Percentiles rank a stretch among this genome's conserved stretches.
phyloP scores from a whole-genome alignment of 2,797 vertebrate species.

The Phalloptychus januarius region DNA sequence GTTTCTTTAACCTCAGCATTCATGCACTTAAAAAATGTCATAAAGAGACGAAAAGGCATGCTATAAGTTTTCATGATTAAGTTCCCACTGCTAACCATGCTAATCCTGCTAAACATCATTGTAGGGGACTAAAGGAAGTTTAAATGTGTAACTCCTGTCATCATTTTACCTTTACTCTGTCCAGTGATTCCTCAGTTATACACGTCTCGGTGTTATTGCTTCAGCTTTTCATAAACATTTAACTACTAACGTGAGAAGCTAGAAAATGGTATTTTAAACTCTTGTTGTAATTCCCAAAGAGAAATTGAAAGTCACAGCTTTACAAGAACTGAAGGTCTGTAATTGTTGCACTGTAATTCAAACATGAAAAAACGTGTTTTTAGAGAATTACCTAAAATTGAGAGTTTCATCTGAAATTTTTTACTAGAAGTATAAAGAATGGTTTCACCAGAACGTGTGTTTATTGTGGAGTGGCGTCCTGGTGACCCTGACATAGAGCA shows the following conservation, averaged over 20 bases:
- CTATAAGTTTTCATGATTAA: not conserved
- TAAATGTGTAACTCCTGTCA: not conserved
- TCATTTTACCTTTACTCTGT: not conserved
- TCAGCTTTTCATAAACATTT: not conserved
- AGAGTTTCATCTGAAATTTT: not conserved
- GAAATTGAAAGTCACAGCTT: not conserved
- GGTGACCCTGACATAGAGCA: slow-evolving; percentile 12
- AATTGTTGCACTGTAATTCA: not conserved
- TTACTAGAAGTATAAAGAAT: not conserved
- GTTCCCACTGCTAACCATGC: not conserved
- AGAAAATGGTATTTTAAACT: not conserved
- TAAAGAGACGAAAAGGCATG: not conserved
- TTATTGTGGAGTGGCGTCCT: slow-evolving; percentile 10
- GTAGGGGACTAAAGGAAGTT: not conserved
- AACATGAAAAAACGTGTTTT: not conserved
- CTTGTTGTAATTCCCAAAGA: no score
- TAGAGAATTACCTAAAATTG: not conserved
- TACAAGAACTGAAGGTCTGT: not conserved
- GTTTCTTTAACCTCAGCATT: not conserved
- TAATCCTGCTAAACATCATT: not conserved
- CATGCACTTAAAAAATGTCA: not conserved
- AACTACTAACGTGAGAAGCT: not conserved
- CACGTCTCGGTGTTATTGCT: not conserved
- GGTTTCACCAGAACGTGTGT: slow-evolving; percentile 1
- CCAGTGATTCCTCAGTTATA: not conserved